A percentile compares a stretch with the other conserved stretches of the same genome.
phyloP scores from a whole-genome alignment of 2,797 vertebrate species.

The Aldrovandia affinis region DNA sequence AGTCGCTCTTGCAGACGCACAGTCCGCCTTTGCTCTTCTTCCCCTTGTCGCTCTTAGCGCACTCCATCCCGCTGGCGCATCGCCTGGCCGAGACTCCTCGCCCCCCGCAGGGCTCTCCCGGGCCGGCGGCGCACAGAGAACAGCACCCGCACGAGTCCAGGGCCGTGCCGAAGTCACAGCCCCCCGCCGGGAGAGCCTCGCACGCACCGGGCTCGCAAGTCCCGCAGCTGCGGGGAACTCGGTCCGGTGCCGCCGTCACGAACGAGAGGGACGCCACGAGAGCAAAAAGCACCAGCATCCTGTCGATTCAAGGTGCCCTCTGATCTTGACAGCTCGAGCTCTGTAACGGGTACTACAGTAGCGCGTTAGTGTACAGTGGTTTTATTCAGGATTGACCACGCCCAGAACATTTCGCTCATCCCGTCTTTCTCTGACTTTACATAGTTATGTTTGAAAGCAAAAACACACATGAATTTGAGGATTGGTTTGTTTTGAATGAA shows the following conservation, averaged over 20 bases:
- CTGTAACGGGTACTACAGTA: neutral
- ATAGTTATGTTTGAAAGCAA: neutral
- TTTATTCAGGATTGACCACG: conserved; percentile 18
- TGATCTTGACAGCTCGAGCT: neutral
- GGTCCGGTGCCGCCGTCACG: conserved; percentile 40
- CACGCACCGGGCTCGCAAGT: conserved; percentile 72
- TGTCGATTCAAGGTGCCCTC: neutral
- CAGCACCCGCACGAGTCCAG: conserved; percentile 81
- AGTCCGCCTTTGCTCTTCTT: conserved; percentile 77
- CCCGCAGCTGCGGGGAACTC: conserved; percentile 61
- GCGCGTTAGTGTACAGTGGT: neutral
- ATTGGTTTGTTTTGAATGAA: neutral
- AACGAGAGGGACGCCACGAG: conserved; percentile 38
- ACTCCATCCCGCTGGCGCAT: conserved; percentile 84
- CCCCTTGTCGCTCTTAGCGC: conserved; percentile 71
- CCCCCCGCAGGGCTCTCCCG: conserved; percentile 78
- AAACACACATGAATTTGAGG: neutral
- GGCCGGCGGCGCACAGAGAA: conserved; percentile 77
- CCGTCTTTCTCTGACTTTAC: neutral
- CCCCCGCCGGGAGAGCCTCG: conserved; percentile 69
- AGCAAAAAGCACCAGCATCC: conserved; percentile 40
- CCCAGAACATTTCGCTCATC: conserved; percentile 23
- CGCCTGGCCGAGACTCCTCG: conserved; percentile 64
- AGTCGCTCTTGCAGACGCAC: conserved; percentile 82
- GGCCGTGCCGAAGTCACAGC: conserved; percentile 72